phyloP scores from a whole-genome alignment of 2,797 vertebrate genomes.

The Enoplosus armatus region DNA sequence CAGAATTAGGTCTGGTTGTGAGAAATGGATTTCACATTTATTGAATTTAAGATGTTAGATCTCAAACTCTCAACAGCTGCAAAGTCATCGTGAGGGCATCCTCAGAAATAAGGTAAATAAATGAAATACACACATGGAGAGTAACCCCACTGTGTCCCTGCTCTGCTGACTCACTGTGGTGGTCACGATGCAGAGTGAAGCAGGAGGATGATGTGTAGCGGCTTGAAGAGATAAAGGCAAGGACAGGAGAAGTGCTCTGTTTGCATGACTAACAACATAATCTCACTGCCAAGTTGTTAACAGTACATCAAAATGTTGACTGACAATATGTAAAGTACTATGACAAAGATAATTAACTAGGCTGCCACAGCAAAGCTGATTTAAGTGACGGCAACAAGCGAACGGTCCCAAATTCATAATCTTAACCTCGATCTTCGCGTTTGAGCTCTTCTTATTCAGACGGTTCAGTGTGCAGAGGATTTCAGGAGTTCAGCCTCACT shows the following conservation, averaged over 20 bases:
- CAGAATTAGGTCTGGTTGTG: background rate
- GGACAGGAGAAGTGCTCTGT: background rate
- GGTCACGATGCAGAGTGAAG: slow-evolving; percentile 38
- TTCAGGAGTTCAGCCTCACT: slow-evolving; percentile 2
- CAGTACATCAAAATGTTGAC: slow-evolving; percentile 8
- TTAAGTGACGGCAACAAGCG: background rate
- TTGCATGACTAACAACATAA: slow-evolving; percentile 16
- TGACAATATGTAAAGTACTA: background rate
- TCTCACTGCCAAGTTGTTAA: background rate
- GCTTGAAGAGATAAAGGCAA: slow-evolving; percentile 4
- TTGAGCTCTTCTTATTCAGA: slow-evolving; percentile 22
- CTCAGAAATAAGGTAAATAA: slow-evolving; percentile 17
- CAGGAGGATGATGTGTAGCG: slow-evolving; percentile 30
- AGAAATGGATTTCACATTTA: background rate
- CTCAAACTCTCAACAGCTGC: slow-evolving; percentile 5
- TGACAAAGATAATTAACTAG: background rate
- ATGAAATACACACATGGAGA: slow-evolving; percentile 2
- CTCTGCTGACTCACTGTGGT: slow-evolving; percentile 47
- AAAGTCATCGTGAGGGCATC: slow-evolving; percentile 29
- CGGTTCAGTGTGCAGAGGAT: slow-evolving; percentile 20
- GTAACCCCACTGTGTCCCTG: background rate
- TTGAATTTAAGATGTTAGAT: background rate
- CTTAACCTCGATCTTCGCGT: slow-evolving; percentile 11
- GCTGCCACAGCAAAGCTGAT: background rate
- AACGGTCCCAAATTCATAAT: background rate